Conservation (phyloP, 2,888 invertebrate species). For the Volucella inanis region DNA sequence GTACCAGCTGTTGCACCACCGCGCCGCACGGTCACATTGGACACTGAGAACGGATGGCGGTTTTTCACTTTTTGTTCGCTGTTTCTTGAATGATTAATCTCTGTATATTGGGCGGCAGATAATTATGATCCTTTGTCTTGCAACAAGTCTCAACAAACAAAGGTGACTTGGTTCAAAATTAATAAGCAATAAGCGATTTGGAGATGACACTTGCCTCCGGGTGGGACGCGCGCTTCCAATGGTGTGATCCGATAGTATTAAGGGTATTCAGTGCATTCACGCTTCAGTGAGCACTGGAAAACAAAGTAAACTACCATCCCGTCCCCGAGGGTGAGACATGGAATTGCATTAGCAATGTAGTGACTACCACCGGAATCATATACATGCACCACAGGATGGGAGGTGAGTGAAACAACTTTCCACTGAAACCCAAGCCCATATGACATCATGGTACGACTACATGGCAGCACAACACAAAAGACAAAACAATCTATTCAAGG, state of each 20-base stretch:
- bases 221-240: too few species aligned
- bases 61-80: too few species aligned
- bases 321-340: constrained; percentile 40
- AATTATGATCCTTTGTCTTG: constrained; percentile 71
- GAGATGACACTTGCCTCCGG: constrained; percentile 27
- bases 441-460: constrained; percentile 57
- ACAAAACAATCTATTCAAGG: constrained; percentile 49
- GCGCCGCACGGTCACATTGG: constrained; percentile 3
- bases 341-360: constrained; percentile 48
- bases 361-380: background rate
- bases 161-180: constrained; percentile 43
- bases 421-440: constrained; percentile 49
- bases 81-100: constrained; percentile 53
- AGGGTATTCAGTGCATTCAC: constrained; percentile 15
- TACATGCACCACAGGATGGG: constrained; percentile 35
- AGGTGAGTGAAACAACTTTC: constrained; percentile 19
- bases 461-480: constrained; percentile 8
- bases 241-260: background rate
- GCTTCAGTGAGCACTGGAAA: constrained; percentile 39
- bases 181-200: constrained; percentile 62
- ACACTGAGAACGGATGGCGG: constrained; percentile 26
- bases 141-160: constrained; percentile 37
- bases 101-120: constrained; percentile 54
- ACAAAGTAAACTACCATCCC: constrained; percentile 44
- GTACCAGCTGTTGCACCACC: constrained; percentile 21